These are phyloP conservation scores for Donacobius atricapilla DNA, from an alignment of 2,113 vertebrate genomes.

Conservation along the genomic window DNA sequence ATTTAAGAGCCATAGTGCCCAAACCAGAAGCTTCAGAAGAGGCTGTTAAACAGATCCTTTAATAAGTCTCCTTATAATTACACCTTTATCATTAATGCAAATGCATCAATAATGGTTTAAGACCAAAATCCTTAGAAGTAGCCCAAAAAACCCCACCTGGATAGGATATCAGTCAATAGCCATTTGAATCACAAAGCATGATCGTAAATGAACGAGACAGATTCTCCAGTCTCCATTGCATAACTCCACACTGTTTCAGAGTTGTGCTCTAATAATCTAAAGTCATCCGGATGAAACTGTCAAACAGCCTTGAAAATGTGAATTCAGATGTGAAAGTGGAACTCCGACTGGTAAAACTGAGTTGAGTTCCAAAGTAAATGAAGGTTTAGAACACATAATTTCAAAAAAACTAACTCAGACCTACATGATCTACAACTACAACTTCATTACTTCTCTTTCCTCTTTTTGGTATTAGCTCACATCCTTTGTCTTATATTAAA, in stretches of 20 bases:
- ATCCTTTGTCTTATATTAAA: neutral
- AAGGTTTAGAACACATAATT: neutral
- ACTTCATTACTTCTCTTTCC: neutral
- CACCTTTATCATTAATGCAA: neutral
- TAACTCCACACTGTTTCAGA: neutral
- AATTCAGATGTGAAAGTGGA: neutral
- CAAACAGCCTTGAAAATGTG: neutral
- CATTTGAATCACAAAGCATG: neutral
- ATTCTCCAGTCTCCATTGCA: neutral
- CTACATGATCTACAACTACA: neutral
- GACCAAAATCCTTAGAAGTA: neutral
- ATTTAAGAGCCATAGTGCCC: neutral
- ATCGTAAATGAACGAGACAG: neutral
- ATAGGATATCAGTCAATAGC: neutral
- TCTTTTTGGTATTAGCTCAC: neutral
- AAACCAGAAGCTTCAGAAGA: neutral
- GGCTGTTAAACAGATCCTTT: accelerated
- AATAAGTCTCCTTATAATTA: neutral
- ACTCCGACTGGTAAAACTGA: neutral
- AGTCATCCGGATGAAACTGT: neutral
- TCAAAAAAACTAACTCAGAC: neutral
- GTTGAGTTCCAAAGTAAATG: neutral
- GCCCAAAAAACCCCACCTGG: accelerated
- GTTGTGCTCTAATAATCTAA: neutral
- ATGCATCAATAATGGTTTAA: neutral